Evolutionary conservation across 2,888 invertebrate genomes (phyloP).

Genomic region (Drosophila maculinotata): DNA sequence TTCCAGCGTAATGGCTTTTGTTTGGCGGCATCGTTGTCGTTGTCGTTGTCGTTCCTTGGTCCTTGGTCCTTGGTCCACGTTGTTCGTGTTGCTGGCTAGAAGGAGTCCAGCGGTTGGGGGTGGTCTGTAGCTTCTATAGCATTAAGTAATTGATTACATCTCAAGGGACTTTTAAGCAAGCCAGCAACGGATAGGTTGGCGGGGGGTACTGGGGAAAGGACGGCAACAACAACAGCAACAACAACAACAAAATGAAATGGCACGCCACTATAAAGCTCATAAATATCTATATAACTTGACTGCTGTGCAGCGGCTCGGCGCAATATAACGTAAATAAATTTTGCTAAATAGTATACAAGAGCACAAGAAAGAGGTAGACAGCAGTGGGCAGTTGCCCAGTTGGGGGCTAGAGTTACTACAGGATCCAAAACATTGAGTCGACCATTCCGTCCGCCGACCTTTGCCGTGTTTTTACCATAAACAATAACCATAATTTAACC

Average conservation of each 20-base stretch:
- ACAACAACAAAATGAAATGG: constrained; percentile 69
- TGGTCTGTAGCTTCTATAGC: constrained; percentile 67
- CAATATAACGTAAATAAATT: constrained; percentile 76
- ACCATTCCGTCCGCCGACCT: constrained; percentile 64
- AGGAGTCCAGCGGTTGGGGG: constrained; percentile 3
- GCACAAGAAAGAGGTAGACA: constrained; percentile 48
- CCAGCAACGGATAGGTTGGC: constrained; percentile 36
- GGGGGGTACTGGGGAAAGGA: background rate
- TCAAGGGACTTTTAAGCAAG: constrained; percentile 83
- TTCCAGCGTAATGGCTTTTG: constrained; percentile 82
- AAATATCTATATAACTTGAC: constrained; percentile 80
- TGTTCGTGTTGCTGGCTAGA: background rate
- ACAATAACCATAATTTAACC: constrained; percentile 83
- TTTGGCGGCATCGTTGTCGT: constrained; percentile 55
- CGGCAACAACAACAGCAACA: constrained; percentile 3
- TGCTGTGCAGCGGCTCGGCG: constrained; percentile 54
- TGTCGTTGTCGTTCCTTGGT: constrained; percentile 13
- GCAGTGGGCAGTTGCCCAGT: constrained; percentile 2
- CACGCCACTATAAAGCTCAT: constrained; percentile 79
- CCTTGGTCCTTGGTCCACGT: constrained; percentile 16
- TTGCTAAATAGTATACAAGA: constrained; percentile 66
- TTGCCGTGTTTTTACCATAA: constrained; percentile 77
- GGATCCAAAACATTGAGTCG: constrained; percentile 37
- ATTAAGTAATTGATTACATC: constrained; percentile 85
- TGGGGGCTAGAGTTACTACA: background rate